Conservation (phyloP, 2,888 invertebrate genomes). For the Cataglyphis cursor region DNA sequence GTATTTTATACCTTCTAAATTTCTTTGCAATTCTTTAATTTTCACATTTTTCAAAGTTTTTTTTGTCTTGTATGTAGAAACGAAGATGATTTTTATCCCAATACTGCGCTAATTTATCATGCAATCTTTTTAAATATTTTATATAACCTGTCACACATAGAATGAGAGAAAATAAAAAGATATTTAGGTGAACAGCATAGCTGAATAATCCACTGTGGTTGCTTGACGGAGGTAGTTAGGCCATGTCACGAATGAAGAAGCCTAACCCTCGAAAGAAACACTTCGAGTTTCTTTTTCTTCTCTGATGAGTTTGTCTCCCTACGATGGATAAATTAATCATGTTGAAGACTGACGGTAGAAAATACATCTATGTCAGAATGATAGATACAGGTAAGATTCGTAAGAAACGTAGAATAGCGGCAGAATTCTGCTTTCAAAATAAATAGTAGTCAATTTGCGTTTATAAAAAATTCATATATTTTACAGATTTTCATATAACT, state of each 20-base stretch:
- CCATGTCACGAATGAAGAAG: constrained; percentile 19
- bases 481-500: neutral
- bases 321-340: constrained; percentile 83
- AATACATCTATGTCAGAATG: constrained; percentile 78
- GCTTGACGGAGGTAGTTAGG: constrained; percentile 23
- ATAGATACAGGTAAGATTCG: constrained; percentile 55
- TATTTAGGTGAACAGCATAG: neutral
- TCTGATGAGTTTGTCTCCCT: constrained; percentile 70
- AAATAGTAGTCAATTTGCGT: neutral
- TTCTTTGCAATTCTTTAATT: neutral
- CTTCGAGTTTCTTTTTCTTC: constrained; percentile 60
- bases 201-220: constrained; percentile 12
- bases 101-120: neutral
- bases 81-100: neutral
- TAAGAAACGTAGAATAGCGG: constrained; percentile 13
- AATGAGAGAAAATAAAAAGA: neutral
- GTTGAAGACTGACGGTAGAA: constrained; percentile 74
- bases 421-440: neutral
- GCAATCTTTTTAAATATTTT: constrained; percentile 1
- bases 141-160: neutral
- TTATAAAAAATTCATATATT: neutral
- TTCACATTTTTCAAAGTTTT: neutral
- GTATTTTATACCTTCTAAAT: neutral
- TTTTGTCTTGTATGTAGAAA: neutral
- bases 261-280: constrained; percentile 53